Evolutionary conservation across 1,140 invertebrate genomes (phyloP), one percentile per base, ranked within the genome.

Genomic region (Elysia chlorotica): DNA sequence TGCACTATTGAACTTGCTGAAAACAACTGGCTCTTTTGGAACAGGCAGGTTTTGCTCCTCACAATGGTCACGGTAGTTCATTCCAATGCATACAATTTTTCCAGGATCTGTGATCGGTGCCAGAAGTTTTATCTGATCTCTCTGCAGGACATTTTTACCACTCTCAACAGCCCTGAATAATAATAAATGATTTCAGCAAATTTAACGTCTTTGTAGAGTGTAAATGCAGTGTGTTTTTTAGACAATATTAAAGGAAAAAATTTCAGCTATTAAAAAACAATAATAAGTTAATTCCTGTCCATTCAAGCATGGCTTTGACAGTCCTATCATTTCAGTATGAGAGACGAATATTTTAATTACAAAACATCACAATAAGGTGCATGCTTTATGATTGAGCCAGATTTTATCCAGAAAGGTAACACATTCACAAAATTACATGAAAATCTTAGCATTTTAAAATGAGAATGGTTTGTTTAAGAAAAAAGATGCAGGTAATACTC

Each of bases 41-140:
- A 91, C 88, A 23, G 92, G 90, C 19, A 90, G 82, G 70, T 92
- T 92, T 81, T 94, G 93, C 85, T 95, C 93, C 66, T 91, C 88
- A 82, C 93, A 94, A 81, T 95, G 93, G 56, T 93, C 93, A 73
- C 86, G 90, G 76, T 94, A 95, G 84, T 95, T 95, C 53, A 94
- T 88, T 4, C 93, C 93, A 3, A 94, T 90, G 86, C 93, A 94
- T 10, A 92, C 89, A 14, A 95, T 89, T 87, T 95, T 95, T 78
- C 93, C 93, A 65, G 93, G 92, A 68, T 90, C 89, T 35, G 89
- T 90, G 4, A 94, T 87, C 0, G 93, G 93, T 4, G 82, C 79
- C 31, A 82, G 70, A 6, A 86, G 14, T 54, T 76, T 79, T 6
- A 71, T 75, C 48, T 73, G 71, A 25, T 79, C 71, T 59, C 77